phyloP scores from a whole-genome alignment of 1,140 invertebrate species.

The Drosophila carrolli region DNA sequence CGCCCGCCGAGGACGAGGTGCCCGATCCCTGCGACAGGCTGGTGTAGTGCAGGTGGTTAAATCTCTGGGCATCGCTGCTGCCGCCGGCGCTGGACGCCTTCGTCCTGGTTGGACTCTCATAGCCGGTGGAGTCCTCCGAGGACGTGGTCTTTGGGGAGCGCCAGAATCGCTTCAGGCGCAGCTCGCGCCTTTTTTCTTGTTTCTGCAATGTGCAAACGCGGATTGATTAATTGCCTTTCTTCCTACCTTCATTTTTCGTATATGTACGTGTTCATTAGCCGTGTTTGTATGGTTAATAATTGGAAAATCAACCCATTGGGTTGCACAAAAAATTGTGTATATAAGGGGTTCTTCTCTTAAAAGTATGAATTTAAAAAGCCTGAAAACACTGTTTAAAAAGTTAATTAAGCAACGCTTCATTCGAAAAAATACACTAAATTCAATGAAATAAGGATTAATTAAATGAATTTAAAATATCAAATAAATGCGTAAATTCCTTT shows the following conservation, averaged over 20 bases:
- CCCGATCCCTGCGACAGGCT: slow-evolving; percentile 77
- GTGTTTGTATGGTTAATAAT: not conserved
- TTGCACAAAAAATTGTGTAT: slow-evolving; percentile 2
- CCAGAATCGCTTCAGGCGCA: slow-evolving; percentile 85
- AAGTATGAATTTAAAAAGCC: not conserved
- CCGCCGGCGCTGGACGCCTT: slow-evolving; percentile 52
- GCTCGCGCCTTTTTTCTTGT: slow-evolving; percentile 85
- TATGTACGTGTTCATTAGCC: not conserved
- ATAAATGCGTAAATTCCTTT: not conserved
- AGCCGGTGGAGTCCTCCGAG: slow-evolving; percentile 83
- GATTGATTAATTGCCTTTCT: slow-evolving; percentile 31
- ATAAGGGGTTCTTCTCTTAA: not conserved
- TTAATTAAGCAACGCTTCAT: not conserved
- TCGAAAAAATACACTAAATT: not conserved
- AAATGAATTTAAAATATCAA: not conserved
- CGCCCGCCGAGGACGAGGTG: slow-evolving; percentile 57
- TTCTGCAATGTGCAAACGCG: slow-evolving; percentile 65
- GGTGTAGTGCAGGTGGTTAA: slow-evolving; percentile 82
- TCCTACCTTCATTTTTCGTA: not conserved
- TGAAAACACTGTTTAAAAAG: not conserved
- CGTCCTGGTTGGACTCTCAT: slow-evolving; percentile 82
- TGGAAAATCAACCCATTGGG: not conserved
- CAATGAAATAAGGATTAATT: not conserved
- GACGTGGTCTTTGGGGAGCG: slow-evolving; percentile 84
- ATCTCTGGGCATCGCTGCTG: slow-evolving; percentile 76